Evolutionary conservation across 2,113 vertebrate genomes (phyloP).

Genomic region (Sus scrofa): T2T-Sscrofa CM000828.6:66004501-66005000

Average conservation of each 20-base stretch:
- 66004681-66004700: background rate
- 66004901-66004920: background rate
- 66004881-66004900: background rate
- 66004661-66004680: background rate
- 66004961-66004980: too few relatives aligned
- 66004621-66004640: background rate
- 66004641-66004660: background rate
- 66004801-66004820: background rate
- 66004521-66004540: background rate
- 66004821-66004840: background rate
- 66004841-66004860: background rate
- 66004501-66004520: background rate
- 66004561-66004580: too few relatives aligned
- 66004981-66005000: background rate
- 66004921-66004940: too few relatives aligned
- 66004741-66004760: background rate
- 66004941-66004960: too few relatives aligned
- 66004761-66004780: background rate
- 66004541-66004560: background rate
- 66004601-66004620: background rate
- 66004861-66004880: accelerated
- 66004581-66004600: background rate
- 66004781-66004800: background rate
- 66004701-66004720: background rate
- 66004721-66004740: background rate